Base-by-base conservation (phyloP, 2,888 invertebrate species). In the Asteroscopus sphinx region DNA sequence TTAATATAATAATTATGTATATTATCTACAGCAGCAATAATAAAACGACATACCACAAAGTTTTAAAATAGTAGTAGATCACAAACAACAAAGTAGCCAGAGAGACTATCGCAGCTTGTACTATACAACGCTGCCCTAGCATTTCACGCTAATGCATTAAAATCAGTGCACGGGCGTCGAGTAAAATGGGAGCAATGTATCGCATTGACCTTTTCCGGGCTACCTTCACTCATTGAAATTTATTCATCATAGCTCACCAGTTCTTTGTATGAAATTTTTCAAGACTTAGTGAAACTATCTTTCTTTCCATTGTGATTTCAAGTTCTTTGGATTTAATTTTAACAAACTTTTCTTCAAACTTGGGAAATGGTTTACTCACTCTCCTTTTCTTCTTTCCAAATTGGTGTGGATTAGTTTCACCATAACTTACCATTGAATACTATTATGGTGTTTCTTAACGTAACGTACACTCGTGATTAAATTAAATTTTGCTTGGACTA, bases 111-210 rank as follows among this genome's bases (percentile, higher is more conserved):
- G n/a, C 9, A 36, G 12, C 26, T 37, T n/a, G 11, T 7, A 7
- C 44, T 40, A 11, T 32, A 16, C 26, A 39, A 33, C 8, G 16
- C 11, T 16, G 9, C 15, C 26, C 37, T 16, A 42, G 17, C 25
- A 37, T 41, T 45, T 30, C 26, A 51, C 44, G 35, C 17, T 16
- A 56, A 45, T 61, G 44, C 41, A 51, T 55, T 54, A 30, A 60
- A 70, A 39, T 54, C 45, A 36, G 44, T 62, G 41, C 25, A 40
- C 17, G 39, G 40, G 21, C 51, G 32, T 46, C 35, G 57, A 36
- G 42, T 48, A 36, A 64, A 76, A 77, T 46, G 71, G 71, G 80
- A 74, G 77, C 84, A 80, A 79, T 57, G 79, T 60, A 68, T 79
- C 49, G 68, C 55, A 67, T 65, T 80, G 78, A 81, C 79, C 82